Percentiles rank a stretch among this genome's conserved stretches.
Conservation (phyloP, 2,888 invertebrate genomes). For the Phragmatobia fuliginosa region DNA sequence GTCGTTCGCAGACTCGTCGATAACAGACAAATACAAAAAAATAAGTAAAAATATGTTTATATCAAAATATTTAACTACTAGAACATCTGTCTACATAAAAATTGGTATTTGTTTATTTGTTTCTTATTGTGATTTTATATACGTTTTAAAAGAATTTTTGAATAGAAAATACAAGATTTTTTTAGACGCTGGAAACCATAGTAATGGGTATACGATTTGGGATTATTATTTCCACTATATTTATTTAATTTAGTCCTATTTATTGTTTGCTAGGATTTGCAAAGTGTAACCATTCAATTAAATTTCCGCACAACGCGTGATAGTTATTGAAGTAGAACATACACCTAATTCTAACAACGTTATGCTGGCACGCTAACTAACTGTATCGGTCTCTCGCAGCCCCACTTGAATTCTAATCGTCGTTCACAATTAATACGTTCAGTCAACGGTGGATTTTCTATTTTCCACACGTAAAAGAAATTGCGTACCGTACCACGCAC, state of each 20-base stretch:
- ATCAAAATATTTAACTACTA: background rate
- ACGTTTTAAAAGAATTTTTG: background rate
- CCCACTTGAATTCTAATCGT: slow-evolving; percentile 82
- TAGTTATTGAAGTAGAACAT: slow-evolving; percentile 65
- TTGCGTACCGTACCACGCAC: slow-evolving; percentile 74
- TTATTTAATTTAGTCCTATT: slow-evolving; percentile 60
- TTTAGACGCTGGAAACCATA: slow-evolving; percentile 57
- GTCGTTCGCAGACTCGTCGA: background rate
- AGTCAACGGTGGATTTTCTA: slow-evolving; percentile 86
- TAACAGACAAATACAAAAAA: background rate
- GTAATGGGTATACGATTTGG: slow-evolving; percentile 73
- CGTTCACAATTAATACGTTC: slow-evolving; percentile 82
- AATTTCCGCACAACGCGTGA: slow-evolving; percentile 46
- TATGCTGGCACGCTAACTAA: slow-evolving; percentile 79
- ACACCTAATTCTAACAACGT: slow-evolving; percentile 80
- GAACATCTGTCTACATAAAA: background rate
- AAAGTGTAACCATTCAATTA: slow-evolving; percentile 64
- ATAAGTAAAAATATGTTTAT: background rate
- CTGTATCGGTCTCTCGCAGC: slow-evolving; percentile 78
- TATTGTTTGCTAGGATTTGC: slow-evolving; percentile 63
- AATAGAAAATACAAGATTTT: background rate
- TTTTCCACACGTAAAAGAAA: slow-evolving; percentile 87
- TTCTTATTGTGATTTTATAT: background rate
- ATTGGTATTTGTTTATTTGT: background rate
- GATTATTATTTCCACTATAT: slow-evolving; percentile 46